Evolutionary conservation across 2,888 invertebrate genomes (phyloP).

Genomic region (Cephus nigrinus): DNA sequence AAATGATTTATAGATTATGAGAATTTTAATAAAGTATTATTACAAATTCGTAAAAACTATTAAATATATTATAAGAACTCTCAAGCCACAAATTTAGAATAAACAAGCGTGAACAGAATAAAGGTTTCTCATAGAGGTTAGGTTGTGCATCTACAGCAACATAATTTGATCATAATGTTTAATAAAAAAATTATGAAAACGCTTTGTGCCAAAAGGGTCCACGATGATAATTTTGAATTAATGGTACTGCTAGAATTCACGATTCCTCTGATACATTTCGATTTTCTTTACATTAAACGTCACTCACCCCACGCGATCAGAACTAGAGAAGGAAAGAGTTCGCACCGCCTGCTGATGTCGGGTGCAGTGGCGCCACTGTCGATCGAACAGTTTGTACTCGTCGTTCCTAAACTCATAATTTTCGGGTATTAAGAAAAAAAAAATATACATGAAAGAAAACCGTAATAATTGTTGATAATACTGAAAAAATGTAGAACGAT

Average conservation of each 20-base stretch:
- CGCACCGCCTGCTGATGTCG: background rate
- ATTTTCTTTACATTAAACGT: constrained; percentile 22
- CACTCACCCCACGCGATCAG: constrained; percentile 37
- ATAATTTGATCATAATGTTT: background rate
- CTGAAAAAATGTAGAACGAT: no score
- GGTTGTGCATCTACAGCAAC: background rate
- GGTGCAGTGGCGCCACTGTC: constrained; percentile 1
- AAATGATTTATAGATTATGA: no score
- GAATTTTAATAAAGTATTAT: no score
- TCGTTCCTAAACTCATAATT: background rate
- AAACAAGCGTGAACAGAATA: constrained; percentile 23
- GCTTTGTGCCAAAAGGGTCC: background rate
- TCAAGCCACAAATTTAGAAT: no score
- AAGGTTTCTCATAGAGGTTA: constrained; percentile 4
- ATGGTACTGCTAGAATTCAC: constrained; percentile 6
- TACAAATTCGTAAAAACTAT: no score
- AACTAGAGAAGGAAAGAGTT: constrained; percentile 34
- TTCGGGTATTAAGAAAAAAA: background rate
- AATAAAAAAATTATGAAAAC: constrained; percentile 25
- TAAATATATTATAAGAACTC: no score
- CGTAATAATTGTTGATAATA: no score
- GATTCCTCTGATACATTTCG: constrained; percentile 36
- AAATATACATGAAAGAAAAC: no score
- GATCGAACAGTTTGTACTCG: background rate
- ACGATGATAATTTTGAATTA: background rate